A percentile compares a stretch with the other conserved stretches of the same genome.
These are phyloP conservation scores for Microchrysa polita DNA, from an alignment of 2,888 invertebrate genomes.

Conservation along the genomic window DNA sequence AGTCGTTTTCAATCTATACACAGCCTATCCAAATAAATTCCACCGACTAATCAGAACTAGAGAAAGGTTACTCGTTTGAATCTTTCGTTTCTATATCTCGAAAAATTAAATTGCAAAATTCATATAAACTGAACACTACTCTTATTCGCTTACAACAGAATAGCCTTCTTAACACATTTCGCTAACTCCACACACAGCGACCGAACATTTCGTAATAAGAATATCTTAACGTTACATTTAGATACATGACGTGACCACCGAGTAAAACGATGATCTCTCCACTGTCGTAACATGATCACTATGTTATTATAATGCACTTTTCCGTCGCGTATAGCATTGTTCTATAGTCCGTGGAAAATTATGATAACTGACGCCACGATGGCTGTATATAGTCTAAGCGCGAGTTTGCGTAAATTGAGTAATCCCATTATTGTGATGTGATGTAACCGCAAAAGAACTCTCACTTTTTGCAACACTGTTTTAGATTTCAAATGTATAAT, in stretches of 20 bases:
- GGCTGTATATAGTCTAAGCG: background rate
- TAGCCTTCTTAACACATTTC: too few relatives aligned
- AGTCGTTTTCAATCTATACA: too few relatives aligned
- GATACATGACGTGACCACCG: background rate
- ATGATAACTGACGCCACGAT: too few relatives aligned
- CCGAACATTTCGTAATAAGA: background rate
- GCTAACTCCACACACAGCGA: too few relatives aligned
- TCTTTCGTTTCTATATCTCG: too few relatives aligned
- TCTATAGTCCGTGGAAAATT: conserved; percentile 10
- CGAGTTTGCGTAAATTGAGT: conserved; percentile 9
- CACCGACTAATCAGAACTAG: too few relatives aligned
- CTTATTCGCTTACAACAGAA: too few relatives aligned
- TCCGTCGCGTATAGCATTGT: conserved; percentile 6
- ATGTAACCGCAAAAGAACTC: conserved; percentile 22
- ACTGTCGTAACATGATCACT: conserved; percentile 7
- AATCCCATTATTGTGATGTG: conserved; percentile 26
- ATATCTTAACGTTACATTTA: background rate
- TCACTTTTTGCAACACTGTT: conserved; percentile 28
- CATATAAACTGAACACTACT: too few relatives aligned
- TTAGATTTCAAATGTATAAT: conserved; percentile 13
- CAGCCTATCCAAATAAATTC: too few relatives aligned
- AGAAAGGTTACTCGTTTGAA: too few relatives aligned
- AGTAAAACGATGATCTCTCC: background rate
- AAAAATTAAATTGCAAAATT: too few relatives aligned
- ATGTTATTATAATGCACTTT: background rate